Evolutionary conservation across 2,113 vertebrate species (phyloP).

Genomic region (Romanogobio albipinnatus): DNA sequence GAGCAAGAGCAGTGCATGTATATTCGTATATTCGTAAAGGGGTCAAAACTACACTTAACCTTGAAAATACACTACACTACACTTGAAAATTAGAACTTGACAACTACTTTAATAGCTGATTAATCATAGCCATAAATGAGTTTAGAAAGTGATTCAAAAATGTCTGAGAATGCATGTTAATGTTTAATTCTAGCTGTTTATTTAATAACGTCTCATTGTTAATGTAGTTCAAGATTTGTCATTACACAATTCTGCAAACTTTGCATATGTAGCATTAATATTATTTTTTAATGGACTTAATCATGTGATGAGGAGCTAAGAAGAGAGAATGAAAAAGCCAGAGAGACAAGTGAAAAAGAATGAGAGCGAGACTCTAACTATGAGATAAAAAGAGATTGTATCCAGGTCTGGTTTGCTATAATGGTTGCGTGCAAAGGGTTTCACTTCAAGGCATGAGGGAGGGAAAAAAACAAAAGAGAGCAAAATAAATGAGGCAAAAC

Average conservation of each 20-base stretch:
- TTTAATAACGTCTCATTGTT: neutral
- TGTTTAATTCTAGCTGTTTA: neutral
- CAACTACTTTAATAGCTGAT: neutral
- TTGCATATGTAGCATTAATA: neutral
- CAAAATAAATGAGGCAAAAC: slow-evolving; percentile 38
- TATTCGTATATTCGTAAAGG: neutral
- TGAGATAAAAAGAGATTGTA: slow-evolving; percentile 13
- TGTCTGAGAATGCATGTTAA: neutral
- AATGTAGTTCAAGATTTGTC: neutral
- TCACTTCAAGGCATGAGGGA: neutral
- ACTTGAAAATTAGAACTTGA: neutral
- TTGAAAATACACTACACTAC: too few relatives aligned
- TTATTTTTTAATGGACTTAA: neutral
- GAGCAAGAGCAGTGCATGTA: too few relatives aligned
- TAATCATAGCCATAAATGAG: neutral
- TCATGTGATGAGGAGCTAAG: neutral
- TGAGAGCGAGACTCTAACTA: neutral
- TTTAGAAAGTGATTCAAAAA: neutral
- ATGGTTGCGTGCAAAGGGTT: slow-evolving; percentile 42
- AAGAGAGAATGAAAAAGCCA: neutral
- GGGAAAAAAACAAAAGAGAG: neutral
- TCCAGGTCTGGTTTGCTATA: neutral
- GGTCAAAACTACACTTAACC: neutral
- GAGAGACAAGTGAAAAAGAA: neutral
- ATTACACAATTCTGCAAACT: neutral